phyloP scores from a whole-genome alignment of 1,140 invertebrate genomes.

The Adoxophyes honmai region DNA sequence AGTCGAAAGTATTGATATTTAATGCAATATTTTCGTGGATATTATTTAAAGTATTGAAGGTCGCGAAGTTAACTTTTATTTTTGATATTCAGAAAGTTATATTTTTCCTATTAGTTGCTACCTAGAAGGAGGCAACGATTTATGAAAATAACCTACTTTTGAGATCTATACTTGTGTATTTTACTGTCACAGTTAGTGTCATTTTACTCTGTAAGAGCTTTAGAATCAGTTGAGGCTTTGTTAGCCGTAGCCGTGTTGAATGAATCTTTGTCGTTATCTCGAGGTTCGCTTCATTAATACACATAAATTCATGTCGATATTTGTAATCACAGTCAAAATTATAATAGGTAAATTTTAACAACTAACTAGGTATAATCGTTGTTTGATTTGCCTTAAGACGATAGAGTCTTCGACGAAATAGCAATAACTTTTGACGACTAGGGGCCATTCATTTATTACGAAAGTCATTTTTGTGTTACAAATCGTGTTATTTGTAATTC shows the following conservation, averaged over 20 bases:
- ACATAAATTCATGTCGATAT: constrained; percentile 30
- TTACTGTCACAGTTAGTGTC: constrained; percentile 46
- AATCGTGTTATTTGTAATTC: too few species aligned
- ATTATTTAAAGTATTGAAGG: constrained; percentile 46
- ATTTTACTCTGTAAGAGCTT: constrained; percentile 44
- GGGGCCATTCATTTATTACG: too few species aligned
- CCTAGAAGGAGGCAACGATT: constrained; percentile 56
- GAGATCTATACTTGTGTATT: constrained; percentile 57
- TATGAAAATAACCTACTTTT: constrained; percentile 57
- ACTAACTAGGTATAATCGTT: background rate
- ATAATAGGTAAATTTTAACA: constrained; percentile 35
- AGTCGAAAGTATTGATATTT: constrained; percentile 17
- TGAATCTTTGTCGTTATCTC: constrained; percentile 29
- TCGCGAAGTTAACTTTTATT: constrained; percentile 62
- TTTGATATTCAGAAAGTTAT: constrained; percentile 71
- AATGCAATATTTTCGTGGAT: constrained; percentile 51
- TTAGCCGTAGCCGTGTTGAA: constrained; percentile 27
- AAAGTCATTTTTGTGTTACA: too few species aligned
- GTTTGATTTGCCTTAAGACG: constrained; percentile 66
- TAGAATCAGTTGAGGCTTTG: constrained; percentile 33
- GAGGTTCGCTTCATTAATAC: constrained; percentile 29
- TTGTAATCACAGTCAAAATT: constrained; percentile 32
- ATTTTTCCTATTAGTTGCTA: constrained; percentile 66
- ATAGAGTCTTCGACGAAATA: constrained; percentile 55
- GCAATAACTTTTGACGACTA: constrained; percentile 62